Conservation (phyloP, 2,888 invertebrate genomes). For the Byasa hedistus region DNA sequence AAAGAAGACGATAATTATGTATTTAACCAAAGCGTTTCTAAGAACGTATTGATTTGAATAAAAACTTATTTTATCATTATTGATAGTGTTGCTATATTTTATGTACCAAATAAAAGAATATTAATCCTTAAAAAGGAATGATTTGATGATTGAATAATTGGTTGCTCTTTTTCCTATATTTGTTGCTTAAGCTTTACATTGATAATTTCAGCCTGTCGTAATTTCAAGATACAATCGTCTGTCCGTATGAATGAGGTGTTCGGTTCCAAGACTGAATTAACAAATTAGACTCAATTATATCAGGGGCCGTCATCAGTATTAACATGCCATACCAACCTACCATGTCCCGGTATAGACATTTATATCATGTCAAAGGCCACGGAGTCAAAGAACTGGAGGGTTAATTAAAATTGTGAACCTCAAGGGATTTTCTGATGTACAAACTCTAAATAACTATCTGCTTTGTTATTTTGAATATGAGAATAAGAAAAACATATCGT, state of each 20-base stretch:
- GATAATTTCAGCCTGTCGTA: background rate
- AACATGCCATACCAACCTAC: slow-evolving; percentile 15
- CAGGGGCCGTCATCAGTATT: slow-evolving; percentile 13
- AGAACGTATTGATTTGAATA: too few species aligned
- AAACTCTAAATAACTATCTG: background rate
- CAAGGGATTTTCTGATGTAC: slow-evolving; percentile 7
- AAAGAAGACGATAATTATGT: too few species aligned
- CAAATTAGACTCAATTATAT: slow-evolving; percentile 29
- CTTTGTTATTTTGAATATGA: background rate
- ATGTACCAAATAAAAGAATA: too few species aligned
- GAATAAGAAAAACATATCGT: background rate
- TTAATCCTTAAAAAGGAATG: too few species aligned
- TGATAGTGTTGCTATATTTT: too few species aligned
- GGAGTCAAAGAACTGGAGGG: slow-evolving; percentile 23
- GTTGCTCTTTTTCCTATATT: background rate
- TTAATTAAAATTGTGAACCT: slow-evolving; percentile 17
- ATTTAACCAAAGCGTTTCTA: too few species aligned
- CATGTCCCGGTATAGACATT: slow-evolving; percentile 13
- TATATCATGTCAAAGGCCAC: slow-evolving; percentile 18
- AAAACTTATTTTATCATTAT: too few species aligned
- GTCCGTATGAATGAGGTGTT: slow-evolving; percentile 1
- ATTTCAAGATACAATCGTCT: slow-evolving; percentile 10
- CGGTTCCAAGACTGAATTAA: slow-evolving; percentile 19
- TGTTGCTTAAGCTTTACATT: background rate
- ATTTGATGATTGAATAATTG: too few species aligned